Evolutionary conservation across 2,113 vertebrate genomes (phyloP).

Genomic region (Macquaria ambigua): DNA sequence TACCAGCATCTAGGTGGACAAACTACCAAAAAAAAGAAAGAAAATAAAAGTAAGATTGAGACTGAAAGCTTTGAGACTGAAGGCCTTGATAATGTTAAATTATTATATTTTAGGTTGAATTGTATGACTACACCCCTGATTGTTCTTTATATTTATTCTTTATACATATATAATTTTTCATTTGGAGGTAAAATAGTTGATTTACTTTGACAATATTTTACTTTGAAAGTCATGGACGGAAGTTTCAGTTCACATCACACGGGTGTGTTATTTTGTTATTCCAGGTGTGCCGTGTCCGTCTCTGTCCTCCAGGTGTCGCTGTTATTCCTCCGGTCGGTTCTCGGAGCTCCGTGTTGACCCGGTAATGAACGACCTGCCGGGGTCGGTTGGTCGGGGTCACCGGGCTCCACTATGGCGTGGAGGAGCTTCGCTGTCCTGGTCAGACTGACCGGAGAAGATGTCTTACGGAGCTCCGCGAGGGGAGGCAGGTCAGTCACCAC

Average conservation of each 20-base stretch:
- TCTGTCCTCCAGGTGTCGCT: constrained; percentile 45
- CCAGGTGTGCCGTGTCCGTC: rapidly evolving
- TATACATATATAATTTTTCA: background rate
- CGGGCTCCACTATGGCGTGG: constrained; percentile 80
- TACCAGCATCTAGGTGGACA: too few relatives aligned
- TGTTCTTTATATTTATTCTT: background rate
- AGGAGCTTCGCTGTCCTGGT: constrained; percentile 68
- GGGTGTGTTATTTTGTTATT: background rate
- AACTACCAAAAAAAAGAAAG: too few relatives aligned
- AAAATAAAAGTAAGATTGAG: too few relatives aligned
- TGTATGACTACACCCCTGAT: too few relatives aligned
- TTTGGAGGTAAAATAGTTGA: background rate
- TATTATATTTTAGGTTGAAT: too few relatives aligned
- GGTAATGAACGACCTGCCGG: constrained; percentile 1
- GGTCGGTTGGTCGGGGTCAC: background rate
- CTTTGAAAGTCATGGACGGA: background rate
- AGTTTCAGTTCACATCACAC: background rate
- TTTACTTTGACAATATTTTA: constrained; percentile 1
- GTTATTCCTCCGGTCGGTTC: rapidly evolving
- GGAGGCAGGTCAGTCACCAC: constrained; percentile 67
- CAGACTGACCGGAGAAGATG: constrained; percentile 56
- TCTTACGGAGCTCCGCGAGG: constrained; percentile 16
- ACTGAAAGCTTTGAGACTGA: too few relatives aligned
- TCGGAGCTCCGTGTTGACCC: constrained; percentile 6
- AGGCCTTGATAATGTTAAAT: too few relatives aligned